phyloP scores from a whole-genome alignment of 1,140 invertebrate genomes.

The Ceratoteleas bidentatus region DNA sequence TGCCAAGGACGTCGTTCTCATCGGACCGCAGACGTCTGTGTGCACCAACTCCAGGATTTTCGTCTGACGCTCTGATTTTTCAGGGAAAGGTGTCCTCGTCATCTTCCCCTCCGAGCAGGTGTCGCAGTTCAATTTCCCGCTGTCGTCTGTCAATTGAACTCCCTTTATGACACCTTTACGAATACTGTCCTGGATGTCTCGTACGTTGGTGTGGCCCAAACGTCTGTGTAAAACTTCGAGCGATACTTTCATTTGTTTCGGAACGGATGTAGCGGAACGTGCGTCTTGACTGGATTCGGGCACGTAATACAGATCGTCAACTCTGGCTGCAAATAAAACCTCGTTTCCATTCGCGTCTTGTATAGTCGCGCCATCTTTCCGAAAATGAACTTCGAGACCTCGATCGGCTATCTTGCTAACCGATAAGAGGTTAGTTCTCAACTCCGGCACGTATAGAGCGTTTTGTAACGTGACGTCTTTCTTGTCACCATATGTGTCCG shows the following conservation, averaged over 20 bases:
- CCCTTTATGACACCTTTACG: conserved; percentile 6
- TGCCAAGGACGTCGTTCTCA: background rate
- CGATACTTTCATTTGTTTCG: background rate
- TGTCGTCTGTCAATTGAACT: background rate
- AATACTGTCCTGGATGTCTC: conserved; percentile 5
- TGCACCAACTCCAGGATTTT: background rate
- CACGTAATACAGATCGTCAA: conserved; percentile 27
- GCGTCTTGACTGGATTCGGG: conserved; percentile 5
- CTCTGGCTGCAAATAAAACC: conserved; percentile 5
- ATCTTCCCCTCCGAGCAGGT: background rate
- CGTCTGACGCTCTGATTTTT: background rate
- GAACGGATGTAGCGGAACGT: background rate
- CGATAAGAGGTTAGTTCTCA: conserved; percentile 38
- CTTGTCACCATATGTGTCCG: conserved; percentile 3
- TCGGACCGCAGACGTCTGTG: background rate
- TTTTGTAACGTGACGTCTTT: conserved; percentile 27
- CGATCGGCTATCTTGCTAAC: conserved; percentile 16
- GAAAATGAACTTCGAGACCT: conserved; percentile 3
- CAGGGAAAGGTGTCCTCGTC: background rate
- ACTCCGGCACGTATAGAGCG: conserved; percentile 6
- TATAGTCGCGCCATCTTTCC: conserved; percentile 1
- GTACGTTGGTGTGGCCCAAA: conserved; percentile 4
- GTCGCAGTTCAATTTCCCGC: background rate
- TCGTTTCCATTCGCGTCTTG: too few relatives aligned
- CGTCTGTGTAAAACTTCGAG: conserved; percentile 26